A percentile compares a stretch with the other conserved stretches of the same genome.
phyloP scores from a whole-genome alignment of 1,140 invertebrate genomes.

The Formica exsecta region DNA sequence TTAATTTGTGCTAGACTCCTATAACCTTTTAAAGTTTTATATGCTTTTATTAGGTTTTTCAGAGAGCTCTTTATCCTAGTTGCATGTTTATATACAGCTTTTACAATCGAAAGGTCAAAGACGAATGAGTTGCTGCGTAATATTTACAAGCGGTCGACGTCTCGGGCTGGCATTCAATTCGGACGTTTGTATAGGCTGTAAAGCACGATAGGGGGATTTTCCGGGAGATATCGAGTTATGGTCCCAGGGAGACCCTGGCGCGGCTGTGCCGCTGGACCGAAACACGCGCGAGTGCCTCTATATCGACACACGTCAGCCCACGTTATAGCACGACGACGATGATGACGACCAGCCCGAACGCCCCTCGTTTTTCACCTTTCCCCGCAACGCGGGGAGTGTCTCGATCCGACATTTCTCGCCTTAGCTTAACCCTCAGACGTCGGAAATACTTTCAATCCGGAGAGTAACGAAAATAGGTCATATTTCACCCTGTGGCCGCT shows the following conservation, averaged over 20 bases:
- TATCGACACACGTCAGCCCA: conserved; percentile 47
- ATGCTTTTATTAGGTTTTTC: neutral
- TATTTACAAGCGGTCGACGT: conserved; percentile 51
- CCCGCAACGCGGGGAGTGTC: neutral
- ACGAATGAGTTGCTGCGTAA: neutral
- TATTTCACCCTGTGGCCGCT: conserved; percentile 35
- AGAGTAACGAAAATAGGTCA: conserved; percentile 60
- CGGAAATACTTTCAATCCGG: conserved; percentile 63
- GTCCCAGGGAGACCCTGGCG: conserved; percentile 33
- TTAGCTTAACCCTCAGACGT: conserved; percentile 59
- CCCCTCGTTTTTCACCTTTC: neutral
- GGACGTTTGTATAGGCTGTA: conserved; percentile 28
- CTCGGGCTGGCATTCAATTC: conserved; percentile 43
- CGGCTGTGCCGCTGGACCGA: conserved; percentile 40
- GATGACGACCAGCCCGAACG: conserved; percentile 8
- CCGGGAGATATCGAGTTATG: conserved; percentile 56
- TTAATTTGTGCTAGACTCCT: no score
- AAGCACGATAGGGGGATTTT: conserved; percentile 55
- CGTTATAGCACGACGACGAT: conserved; percentile 39
- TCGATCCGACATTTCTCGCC: conserved; percentile 55
- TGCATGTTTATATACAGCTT: neutral
- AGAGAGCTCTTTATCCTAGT: neutral
- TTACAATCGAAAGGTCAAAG: neutral
- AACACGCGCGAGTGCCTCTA: conserved; percentile 45
- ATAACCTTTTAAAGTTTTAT: neutral